Conservation (phyloP, 2,888 invertebrate genomes). For the Abscondita cerata region DNA sequence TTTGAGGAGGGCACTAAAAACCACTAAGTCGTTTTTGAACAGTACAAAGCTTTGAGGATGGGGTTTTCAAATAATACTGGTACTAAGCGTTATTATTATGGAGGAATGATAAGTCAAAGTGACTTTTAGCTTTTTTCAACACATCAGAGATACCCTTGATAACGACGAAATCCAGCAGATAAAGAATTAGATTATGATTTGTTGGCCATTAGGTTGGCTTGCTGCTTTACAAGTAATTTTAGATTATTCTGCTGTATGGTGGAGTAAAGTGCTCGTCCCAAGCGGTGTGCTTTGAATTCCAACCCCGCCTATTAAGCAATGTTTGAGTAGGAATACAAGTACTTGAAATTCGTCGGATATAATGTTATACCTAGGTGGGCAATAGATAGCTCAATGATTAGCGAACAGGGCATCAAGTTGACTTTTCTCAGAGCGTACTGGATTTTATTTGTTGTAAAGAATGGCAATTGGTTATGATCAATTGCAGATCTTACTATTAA, state of each 20-base stretch:
- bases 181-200: no score
- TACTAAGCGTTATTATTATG: slow-evolving; percentile 10
- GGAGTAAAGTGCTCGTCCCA: background rate
- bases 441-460: no score
- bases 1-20: background rate
- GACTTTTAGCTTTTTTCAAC: background rate
- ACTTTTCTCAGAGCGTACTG: no score
- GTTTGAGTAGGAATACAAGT: slow-evolving; percentile 6
- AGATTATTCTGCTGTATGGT: slow-evolving; percentile 1
- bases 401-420: no score
- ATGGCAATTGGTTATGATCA: no score
- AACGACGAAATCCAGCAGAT: no score
- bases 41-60: background rate
- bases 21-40: background rate
- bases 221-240: slow-evolving; percentile 1
- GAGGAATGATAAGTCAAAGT: slow-evolving; percentile 5
- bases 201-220: slow-evolving; percentile 11
- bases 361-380: slow-evolving; percentile 4
- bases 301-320: background rate
- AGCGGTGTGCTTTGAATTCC: slow-evolving; percentile 6
- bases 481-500: no score
- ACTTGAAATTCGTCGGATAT: background rate
- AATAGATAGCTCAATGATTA: background rate
- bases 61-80: background rate
- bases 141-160: no score